These are phyloP conservation scores for Apis dorsata DNA, from an alignment of 1,140 invertebrate species.

Conservation along the genomic window DNA sequence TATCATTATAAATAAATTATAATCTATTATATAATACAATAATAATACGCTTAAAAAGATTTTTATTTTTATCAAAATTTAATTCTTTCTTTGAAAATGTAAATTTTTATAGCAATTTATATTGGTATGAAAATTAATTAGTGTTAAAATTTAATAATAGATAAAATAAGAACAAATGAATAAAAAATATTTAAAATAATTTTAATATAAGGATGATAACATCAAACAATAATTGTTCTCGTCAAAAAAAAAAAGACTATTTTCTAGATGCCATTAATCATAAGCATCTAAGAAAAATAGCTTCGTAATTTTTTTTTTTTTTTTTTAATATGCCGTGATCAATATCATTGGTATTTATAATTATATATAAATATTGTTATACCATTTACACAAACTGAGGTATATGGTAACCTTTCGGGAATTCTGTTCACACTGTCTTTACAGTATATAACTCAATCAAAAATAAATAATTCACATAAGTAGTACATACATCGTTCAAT, in stretches of 20 bases:
- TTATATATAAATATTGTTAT: conserved; percentile 55
- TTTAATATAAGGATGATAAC: conserved; percentile 22
- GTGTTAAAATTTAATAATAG: neutral
- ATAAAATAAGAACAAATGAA: too few relatives aligned
- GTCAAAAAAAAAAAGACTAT: conserved; percentile 37
- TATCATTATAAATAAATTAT: conserved; percentile 49
- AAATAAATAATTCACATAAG: conserved; percentile 56
- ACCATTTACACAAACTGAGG: conserved; percentile 53
- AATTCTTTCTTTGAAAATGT: conserved; percentile 2
- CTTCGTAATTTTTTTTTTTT: conserved; percentile 32
- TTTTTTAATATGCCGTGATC: conserved; percentile 10
- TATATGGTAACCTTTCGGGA: conserved; percentile 56
- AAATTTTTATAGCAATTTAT: neutral
- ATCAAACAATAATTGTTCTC: conserved; percentile 51
- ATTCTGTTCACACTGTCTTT: neutral
- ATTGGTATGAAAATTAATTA: neutral
- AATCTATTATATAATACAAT: neutral
- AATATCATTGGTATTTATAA: conserved; percentile 47
- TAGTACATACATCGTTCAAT: conserved; percentile 37
- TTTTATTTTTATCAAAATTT: neutral
- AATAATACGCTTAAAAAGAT: conserved; percentile 25
- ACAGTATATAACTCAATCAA: conserved; percentile 1
- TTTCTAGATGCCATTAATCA: neutral
- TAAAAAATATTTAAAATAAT: neutral
- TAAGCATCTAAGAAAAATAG: conserved; percentile 26